Evolutionary conservation across 2,797 vertebrate genomes (phyloP), one percentile per base, ranked within the genome.

Genomic region (Apogon talboti): DNA sequence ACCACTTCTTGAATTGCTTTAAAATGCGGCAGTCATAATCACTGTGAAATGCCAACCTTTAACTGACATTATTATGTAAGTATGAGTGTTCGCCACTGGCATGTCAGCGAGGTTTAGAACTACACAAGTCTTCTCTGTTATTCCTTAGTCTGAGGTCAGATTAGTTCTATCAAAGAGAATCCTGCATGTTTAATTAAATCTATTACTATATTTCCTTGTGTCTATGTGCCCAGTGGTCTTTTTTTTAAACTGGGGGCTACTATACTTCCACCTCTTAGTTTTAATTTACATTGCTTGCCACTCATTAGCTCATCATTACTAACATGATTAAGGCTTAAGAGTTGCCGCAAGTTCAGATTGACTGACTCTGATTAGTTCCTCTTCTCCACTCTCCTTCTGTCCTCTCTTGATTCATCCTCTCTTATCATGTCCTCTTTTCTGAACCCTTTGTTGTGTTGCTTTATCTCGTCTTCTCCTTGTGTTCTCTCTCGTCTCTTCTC

Each of bases 151-250:
- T 54, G 52, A 46, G 47, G 48, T 58, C 41, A 41, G 48, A 67
- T 15, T 35, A 54, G 49, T 79, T 49, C 33, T 51, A 80, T 74
- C 64, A 82, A 72, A 87, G 74, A 70, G 81, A 85, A 85, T 80
- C 82, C 71, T 69, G 24, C 55, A 65, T 70, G 79, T 83, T 83
- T 85, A 60, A 87, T 83, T 76, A 76, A 78, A 75, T 72, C 51
- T 70, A 59, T 80, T 50, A 42, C 37, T 76, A 19, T 50, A 45
- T 70, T 78, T 75, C 41, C 52, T 54, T 56, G 67, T 4, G 12
- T 65, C 49, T 38, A 6, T 13, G 46, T 80, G 58, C 76, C 75
- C 15, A 51, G 54, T 73, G 76, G 66, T 74, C 59, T 12, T 57
- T 42, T 42, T 28, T 28, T 28, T 28, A 28, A 67, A 74, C 81